These are phyloP conservation scores for Argya squamiceps DNA, from an alignment of 2,797 vertebrate species.

Conservation along the genomic window DNA sequence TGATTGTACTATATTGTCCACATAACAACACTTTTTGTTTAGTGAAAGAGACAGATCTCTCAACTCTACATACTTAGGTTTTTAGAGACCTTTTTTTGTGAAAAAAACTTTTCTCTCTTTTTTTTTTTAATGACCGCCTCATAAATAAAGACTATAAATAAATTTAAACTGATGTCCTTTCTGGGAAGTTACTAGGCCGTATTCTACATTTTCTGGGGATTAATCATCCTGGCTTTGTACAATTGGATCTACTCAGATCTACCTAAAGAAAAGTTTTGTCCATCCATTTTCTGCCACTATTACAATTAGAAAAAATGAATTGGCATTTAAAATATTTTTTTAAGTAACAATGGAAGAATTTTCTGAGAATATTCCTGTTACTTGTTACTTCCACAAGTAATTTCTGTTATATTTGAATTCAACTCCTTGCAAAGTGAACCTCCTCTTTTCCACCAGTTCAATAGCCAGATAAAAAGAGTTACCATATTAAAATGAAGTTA, in stretches of 20 bases:
- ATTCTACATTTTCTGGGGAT: background rate
- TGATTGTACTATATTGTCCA: fast-evolving
- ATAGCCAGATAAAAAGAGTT: background rate
- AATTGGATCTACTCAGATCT: background rate
- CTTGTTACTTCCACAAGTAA: background rate
- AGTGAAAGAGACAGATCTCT: background rate
- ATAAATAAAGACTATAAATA: background rate
- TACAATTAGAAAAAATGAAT: background rate
- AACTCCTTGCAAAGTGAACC: background rate
- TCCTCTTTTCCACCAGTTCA: background rate
- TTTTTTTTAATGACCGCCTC: background rate
- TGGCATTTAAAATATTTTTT: background rate
- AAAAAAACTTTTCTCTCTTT: background rate
- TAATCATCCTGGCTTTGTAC: background rate
- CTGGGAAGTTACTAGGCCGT: background rate
- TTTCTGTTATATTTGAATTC: background rate
- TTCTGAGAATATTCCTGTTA: background rate
- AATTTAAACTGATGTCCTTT: background rate
- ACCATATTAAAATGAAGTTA: background rate
- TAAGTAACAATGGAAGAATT: background rate
- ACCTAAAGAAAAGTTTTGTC: background rate
- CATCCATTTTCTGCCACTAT: background rate
- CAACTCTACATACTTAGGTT: background rate
- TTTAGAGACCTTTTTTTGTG: background rate
- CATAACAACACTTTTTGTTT: background rate